Evolutionary conservation across 1,140 invertebrate species (phyloP), one percentile per base, ranked within the genome.

Genomic region (Metopolophium dirhodum): DNA sequence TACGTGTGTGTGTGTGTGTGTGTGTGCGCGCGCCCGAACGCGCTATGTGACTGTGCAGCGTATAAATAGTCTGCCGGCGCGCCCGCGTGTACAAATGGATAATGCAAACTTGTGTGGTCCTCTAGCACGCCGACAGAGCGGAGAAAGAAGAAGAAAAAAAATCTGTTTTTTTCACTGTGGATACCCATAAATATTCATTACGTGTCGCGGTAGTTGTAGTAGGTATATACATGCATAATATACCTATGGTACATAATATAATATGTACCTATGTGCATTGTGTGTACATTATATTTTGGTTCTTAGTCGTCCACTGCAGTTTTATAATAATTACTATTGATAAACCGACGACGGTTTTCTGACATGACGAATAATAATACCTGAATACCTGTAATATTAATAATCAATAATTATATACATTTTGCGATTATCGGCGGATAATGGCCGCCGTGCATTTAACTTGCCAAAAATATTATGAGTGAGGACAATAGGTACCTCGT

Each of bases 41-140:
- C 51, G 57, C 11, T 45, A 37, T 89, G 37, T 49, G 86, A 51
- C 86, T 35, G 87, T 54, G 0, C 35, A 2, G 22, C 88, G 51
- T 91, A 91, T 77, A 91, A 91, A 91, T 91, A 91, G 90, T 91
- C 57, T 77, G 90, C 61, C 90, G 61, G 57, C 37, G 57, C 30
- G 26, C 85, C 41, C 23, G 51, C 11, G 89, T 90, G 54, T 90
- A 90, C 54, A 45, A 61, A 68, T 30, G 89, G 57, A 91, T 68
- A 77, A 91, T 35, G 61, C 37, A 11, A 77, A 49, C 54, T 77
- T 49, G 68, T 68, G 90, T 91, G 90, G 90, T 91, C 90, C 41
- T 47, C 41, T 30, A 41, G 51, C 6, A 30, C 51, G 3, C 20
- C 90, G 57, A 20, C 30, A 41, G 14, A n/a, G 26, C 23, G 37